phyloP scores from a whole-genome alignment of 2,113 vertebrate genomes.

The Amphiprion percula region DNA sequence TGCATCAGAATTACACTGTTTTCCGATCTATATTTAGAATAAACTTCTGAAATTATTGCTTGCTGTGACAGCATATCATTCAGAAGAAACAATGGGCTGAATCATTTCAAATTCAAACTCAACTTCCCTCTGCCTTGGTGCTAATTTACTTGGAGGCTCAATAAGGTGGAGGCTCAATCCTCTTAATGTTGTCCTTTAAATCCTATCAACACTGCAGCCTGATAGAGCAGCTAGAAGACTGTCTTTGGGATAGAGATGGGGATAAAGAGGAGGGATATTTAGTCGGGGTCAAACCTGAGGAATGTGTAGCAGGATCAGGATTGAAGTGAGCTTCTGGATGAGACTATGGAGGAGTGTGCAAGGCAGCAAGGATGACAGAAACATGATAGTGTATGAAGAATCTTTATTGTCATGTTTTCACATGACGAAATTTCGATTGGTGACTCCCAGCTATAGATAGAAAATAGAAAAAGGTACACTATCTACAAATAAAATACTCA shows the following conservation, averaged over 20 bases:
- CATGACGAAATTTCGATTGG: too few relatives aligned
- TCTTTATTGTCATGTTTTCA: too few relatives aligned
- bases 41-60: neutral
- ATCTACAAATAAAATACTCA: too few relatives aligned
- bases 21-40: constrained; percentile 39
- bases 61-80: neutral
- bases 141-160: constrained; percentile 63
- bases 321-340: too few relatives aligned
- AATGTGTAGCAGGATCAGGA: too few relatives aligned
- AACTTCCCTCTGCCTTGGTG: constrained; percentile 2
- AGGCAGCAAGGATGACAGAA: too few relatives aligned
- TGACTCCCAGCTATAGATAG: too few relatives aligned
- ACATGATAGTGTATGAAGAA: too few relatives aligned
- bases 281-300: too few relatives aligned
- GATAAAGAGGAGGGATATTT: neutral
- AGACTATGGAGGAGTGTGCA: too few relatives aligned
- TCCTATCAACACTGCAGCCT: constrained; percentile 62
- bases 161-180: constrained; percentile 54
- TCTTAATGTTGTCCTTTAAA: constrained; percentile 71
- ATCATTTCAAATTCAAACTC: neutral
- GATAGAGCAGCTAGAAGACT: neutral
- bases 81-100: too few relatives aligned
- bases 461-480: too few relatives aligned
- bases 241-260: neutral
- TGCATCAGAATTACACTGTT: neutral